Evolutionary conservation across 2,113 vertebrate species (phyloP), one percentile per base, ranked within the genome.

Genomic region (Proterorhinus semilunaris): DNA sequence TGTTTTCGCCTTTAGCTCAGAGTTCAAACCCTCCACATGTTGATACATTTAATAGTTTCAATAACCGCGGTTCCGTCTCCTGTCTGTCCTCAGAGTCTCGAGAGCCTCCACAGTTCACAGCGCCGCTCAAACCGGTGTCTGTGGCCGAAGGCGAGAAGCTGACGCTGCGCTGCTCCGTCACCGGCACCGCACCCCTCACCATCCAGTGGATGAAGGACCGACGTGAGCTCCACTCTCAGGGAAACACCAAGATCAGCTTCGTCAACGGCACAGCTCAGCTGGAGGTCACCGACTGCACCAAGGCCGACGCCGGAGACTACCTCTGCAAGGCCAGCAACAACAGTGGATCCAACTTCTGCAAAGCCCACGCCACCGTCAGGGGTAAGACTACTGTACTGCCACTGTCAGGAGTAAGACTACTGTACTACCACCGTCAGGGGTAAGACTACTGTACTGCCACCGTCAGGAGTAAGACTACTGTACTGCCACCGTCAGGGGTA

Each of bases 121-220:
- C 91, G 4, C 91, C 91, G 70, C 93, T 98, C 62, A 87, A 93
- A 66, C 90, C 96, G 0, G 80, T 90, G 47, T 89, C 89, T 8
- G 89, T 87, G 46, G 92, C 27, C 0, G 95, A 96, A 81, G 96
- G 96, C 1, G 93, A 96, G 9, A 93, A 82, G 0, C 7, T 98
- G 16, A 93, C 90, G 59, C 94, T 99, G n/a, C 93, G 87, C 66
- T 98, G 97, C 66, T 94, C 95, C 0, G 90, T 98, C 21, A 84
- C 12, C 12, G 97, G 98, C 55, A 92, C 95, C 0, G 71, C 94
- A 68, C 96, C 97, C 0, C 89, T 99, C 47, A 94, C 81, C 49
- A 87, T 98, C 82, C 95, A 96, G 77, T 99, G 98, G 98, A 86
- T 98, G 90, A 99, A 96, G 82, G 93, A 96, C 87, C 93, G 92